Evolutionary conservation across 1,140 invertebrate species (phyloP), one percentile per base, ranked within the genome.

Genomic region (Sweltsa coloradensis): DNA sequence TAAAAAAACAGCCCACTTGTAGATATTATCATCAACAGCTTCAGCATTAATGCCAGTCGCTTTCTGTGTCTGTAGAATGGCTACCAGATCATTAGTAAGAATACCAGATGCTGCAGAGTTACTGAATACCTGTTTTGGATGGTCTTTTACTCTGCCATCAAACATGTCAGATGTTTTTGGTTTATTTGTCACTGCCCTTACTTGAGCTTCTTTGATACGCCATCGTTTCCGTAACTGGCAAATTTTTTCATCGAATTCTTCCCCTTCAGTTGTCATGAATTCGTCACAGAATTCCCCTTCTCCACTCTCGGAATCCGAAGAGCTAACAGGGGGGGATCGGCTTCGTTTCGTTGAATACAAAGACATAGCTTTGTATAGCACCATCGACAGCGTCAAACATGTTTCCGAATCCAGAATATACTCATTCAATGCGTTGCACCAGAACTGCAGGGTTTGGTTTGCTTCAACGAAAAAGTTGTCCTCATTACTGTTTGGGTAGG

Each of bases 1-100:
- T 14, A 65, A 53, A 39, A 57, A 55, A 11, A 65, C 63, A 19
- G 51, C 51, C 63, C 63, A 65, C 25, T 59, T 46, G 41, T 63
- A 65, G 21, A 65, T 64, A 43, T 65, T 64, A 29, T 64, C 59
- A 39, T 63, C 60, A 22, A 65, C 55, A 11, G 63, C 58, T 23
- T 65, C 60, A 11, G 58, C 63, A 46, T 54, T 55, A 39, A 65
- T 59, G 6, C 62, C 61, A 29, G 53, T 45, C 18, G 55, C 55
- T 45, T 58, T 47, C 43, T 54, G 53, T 19, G 42, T 45, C 42
- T 60, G 54, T 58, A 65, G 60, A 34, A 64, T 61, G 27, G 49
- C 54, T 9, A 63, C 55, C 34, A 64, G 54, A 50, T 64, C 62
- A 57, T 64, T 64, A 5, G 55, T 63, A 9, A 64, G 45, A 23